Evolutionary conservation across 2,113 vertebrate genomes (phyloP).

Genomic region (Percina caprodes): DNA sequence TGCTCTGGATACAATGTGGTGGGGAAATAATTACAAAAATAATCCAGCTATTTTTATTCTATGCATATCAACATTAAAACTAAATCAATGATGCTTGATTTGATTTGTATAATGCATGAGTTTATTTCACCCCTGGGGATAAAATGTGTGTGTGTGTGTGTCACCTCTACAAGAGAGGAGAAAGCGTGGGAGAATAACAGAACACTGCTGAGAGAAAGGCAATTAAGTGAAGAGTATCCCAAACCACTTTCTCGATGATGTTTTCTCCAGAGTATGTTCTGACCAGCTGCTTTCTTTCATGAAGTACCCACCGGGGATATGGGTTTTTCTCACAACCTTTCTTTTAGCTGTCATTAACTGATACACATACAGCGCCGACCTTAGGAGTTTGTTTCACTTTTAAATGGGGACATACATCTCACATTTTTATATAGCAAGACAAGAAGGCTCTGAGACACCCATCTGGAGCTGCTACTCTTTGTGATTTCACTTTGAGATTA

Average conservation of each 20-base stretch:
- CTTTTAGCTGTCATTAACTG: conserved; percentile 68
- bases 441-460: conserved; percentile 28
- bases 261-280: conserved; percentile 68
- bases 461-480: conserved; percentile 21
- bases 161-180: conserved; percentile 16
- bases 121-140: conserved; percentile 62
- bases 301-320: conserved; percentile 66
- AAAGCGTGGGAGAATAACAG: conserved; percentile 67
- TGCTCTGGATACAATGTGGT: conserved; percentile 16
- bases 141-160: conserved; percentile 41
- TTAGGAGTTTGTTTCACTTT: conserved; percentile 54
- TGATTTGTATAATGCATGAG: conserved; percentile 53
- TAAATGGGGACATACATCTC: conserved; percentile 48
- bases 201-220: conserved; percentile 64
- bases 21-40: conserved; percentile 46
- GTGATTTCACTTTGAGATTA: conserved; percentile 39
- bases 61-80: conserved; percentile 47
- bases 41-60: conserved; percentile 59
- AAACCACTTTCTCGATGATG: conserved; percentile 56
- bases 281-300: conserved; percentile 71
- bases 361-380: conserved; percentile 35
- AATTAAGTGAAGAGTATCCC: conserved; percentile 69
- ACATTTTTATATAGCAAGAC: background rate
- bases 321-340: conserved; percentile 65
- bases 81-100: conserved; percentile 65